These are phyloP conservation scores for Corythornis madagascariensis DNA, from an alignment of 2,113 vertebrate species.

Conservation along the genomic window DNA sequence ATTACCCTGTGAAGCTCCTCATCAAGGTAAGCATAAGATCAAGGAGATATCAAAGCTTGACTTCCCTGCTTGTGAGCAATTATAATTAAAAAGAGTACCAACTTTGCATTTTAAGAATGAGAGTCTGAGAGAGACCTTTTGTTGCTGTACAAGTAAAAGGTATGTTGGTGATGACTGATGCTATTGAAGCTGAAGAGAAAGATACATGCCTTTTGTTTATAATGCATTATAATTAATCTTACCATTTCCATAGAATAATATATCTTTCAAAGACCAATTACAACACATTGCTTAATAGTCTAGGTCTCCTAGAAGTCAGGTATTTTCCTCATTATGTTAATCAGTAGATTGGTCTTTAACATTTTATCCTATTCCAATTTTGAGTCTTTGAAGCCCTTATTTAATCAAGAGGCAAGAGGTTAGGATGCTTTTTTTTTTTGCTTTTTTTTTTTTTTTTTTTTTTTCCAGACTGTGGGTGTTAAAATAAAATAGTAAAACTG, in stretches of 20 bases:
- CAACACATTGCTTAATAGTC: neutral
- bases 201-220: neutral
- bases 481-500: neutral
- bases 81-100: neutral
- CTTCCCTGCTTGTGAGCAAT: neutral
- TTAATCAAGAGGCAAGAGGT: neutral
- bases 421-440: neutral
- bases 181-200: neutral
- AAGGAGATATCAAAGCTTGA: neutral
- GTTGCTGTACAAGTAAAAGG: neutral
- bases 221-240: neutral
- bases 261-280: neutral
- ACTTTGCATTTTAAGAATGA: neutral
- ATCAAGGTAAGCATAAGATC: rapidly evolving
- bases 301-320: neutral
- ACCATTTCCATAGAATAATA: neutral
- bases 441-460: neutral
- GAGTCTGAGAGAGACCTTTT: neutral
- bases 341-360: neutral
- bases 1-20: neutral
- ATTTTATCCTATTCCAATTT: neutral
- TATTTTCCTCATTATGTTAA: neutral
- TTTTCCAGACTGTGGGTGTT: neutral
- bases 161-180: neutral
- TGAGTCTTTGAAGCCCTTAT: neutral